Conservation (phyloP, 2,888 invertebrate species). For the Lucinisca nassula region DNA sequence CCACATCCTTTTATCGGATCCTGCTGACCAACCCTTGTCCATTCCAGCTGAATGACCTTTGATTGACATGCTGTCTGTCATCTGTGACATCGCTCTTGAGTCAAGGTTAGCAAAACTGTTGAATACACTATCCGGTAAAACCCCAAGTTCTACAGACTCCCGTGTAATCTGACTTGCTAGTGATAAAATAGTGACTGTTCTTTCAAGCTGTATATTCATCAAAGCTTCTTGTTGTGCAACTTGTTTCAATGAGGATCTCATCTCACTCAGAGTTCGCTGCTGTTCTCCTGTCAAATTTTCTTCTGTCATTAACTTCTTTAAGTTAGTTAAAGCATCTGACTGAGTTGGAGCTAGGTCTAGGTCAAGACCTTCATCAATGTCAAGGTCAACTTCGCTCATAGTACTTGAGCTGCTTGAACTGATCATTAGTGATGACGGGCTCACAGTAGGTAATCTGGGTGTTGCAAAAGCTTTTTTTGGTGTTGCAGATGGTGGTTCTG, state of each 20-base stretch:
- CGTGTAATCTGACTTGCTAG: slow-evolving; percentile 81
- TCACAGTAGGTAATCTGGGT: slow-evolving; percentile 48
- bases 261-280: slow-evolving; percentile 64
- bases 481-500: slow-evolving; percentile 41
- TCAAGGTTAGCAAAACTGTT: slow-evolving; percentile 72
- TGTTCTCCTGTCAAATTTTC: slow-evolving; percentile 72
- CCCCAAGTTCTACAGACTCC: slow-evolving; percentile 78
- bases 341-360: slow-evolving; percentile 65
- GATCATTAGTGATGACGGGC: not conserved
- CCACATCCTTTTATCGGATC: not conserved
- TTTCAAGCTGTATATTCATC: slow-evolving; percentile 72
- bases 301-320: slow-evolving; percentile 74
- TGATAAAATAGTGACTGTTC: slow-evolving; percentile 78
- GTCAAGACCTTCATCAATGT: slow-evolving; percentile 54
- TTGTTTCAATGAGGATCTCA: slow-evolving; percentile 62
- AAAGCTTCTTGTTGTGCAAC: slow-evolving; percentile 57
- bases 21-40: not conserved
- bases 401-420: slow-evolving; percentile 27
- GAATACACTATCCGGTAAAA: slow-evolving; percentile 77
- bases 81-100: slow-evolving; percentile 52
- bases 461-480: slow-evolving; percentile 65
- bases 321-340: slow-evolving; percentile 67
- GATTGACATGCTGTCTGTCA: not conserved
- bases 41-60: not conserved
- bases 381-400: slow-evolving; percentile 49